Percentiles rank a stretch among this genome's conserved stretches.
phyloP scores from a whole-genome alignment of 2,113 vertebrate genomes.

The Panthera tigris region DNA sequence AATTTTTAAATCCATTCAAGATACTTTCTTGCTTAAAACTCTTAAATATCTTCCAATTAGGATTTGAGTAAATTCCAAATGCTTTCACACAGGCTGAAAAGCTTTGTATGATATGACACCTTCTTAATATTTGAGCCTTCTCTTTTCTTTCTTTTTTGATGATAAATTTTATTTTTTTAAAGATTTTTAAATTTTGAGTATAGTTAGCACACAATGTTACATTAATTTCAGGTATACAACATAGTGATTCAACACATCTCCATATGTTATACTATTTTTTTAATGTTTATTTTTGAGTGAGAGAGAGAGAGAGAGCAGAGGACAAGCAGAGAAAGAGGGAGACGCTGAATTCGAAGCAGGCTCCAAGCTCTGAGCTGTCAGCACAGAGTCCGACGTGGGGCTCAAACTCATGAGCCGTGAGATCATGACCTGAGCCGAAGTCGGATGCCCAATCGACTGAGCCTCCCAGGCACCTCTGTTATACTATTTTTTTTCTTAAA shows the following conservation, averaged over 20 bases:
- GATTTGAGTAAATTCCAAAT: neutral
- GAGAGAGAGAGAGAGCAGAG: too few relatives aligned
- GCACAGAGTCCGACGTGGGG: too few relatives aligned
- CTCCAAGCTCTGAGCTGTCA: too few relatives aligned
- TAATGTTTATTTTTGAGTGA: too few relatives aligned
- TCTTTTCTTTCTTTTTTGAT: neutral
- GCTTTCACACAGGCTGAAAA: neutral
- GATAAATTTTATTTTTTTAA: neutral
- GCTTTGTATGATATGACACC: neutral
- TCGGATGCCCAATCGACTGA: too few relatives aligned
- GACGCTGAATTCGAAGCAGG: too few relatives aligned
- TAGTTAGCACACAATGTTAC: neutral
- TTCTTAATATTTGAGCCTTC: neutral
- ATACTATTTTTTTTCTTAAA: too few relatives aligned
- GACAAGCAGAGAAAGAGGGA: too few relatives aligned
- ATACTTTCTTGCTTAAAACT: neutral
- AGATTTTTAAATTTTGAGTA: neutral
- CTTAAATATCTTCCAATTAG: neutral
- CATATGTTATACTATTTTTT: neutral
- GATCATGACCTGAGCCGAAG: too few relatives aligned
- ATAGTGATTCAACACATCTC: neutral
- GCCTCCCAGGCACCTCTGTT: too few relatives aligned
- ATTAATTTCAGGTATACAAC: neutral
- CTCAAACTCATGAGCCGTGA: too few relatives aligned
- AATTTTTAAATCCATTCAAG: neutral